phyloP scores from a whole-genome alignment of 2,113 vertebrate genomes.

The Limanda limanda region DNA sequence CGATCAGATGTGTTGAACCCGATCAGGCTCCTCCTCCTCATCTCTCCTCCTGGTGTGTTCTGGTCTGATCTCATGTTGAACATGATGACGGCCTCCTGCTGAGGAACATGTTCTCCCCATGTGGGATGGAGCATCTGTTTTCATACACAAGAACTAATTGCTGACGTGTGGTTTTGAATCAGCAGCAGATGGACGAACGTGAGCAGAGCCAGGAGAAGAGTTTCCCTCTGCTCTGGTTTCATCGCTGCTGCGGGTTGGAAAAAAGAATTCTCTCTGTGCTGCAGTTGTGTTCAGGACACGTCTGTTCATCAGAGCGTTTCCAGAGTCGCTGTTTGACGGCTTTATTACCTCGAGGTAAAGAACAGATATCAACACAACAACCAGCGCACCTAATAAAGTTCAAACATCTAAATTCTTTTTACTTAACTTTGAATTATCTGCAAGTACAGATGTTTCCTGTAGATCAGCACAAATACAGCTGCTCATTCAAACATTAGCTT shows the following conservation, averaged over 20 bases:
- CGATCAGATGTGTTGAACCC: neutral
- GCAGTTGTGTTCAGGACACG: neutral
- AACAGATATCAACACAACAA: neutral
- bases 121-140: conserved; percentile 4
- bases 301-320: neutral
- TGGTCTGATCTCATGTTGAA: conserved; percentile 11
- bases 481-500: neutral
- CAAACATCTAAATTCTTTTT: neutral
- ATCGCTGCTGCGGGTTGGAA: neutral
- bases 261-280: neutral
- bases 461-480: neutral
- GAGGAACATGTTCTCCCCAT: conserved; percentile 10
- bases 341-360: neutral
- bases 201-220: neutral
- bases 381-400: neutral
- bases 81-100: conserved; percentile 10
- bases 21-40: neutral
- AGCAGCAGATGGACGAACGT: conserved; percentile 15
- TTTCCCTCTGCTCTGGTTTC: neutral
- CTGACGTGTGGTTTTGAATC: conserved; percentile 8
- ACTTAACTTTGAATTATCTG: neutral
- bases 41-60: neutral
- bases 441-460: neutral
- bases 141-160: conserved; percentile 9
- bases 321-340: too few relatives aligned